Evolutionary conservation across 1,140 invertebrate genomes (phyloP), one percentile per base, ranked within the genome.

Genomic region (Macrostomum lignano): DNA sequence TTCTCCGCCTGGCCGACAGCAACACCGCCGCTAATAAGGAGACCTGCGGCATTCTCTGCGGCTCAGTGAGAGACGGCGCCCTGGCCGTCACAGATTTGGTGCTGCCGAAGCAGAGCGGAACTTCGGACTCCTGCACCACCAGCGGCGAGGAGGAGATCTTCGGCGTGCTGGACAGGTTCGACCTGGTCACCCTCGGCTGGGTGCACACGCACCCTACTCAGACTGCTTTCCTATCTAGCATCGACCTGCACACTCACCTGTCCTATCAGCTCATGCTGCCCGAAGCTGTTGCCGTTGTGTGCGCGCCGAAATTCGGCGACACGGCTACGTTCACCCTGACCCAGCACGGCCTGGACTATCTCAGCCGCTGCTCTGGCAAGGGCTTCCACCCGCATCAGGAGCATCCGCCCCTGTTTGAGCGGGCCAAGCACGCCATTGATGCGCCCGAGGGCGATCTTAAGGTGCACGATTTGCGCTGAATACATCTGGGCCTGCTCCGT

Each of bases 171-270:
- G 79, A 84, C 53, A 68, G 74, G 46, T 65, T 76, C 48, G 72
- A 78, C 56, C 65, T 91, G 17, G 74, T 88, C 30, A 84, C 79
- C 1, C 61, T 93, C 9, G 82, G 82, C 10, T 93, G 82, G 82
- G 88, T 91, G 48, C 55, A 86, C 75, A 91, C 82, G 0, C 82
- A 91, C 65, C 82, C 84, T 17, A 79, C 71, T 7, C 82, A 93
- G 56, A 88, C 78, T 15, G 76, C 79, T 33, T 91, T 91, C 55
- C 60, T 93, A 35, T 88, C 81, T 1, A 86, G 78, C 42, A 77
- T 93, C 20, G 86, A 94, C 58, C 62, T 93, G n/a, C 86, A 94
- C 52, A 91, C 81, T 2, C 86, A 93, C 47, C 82, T 73, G 50
- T 71, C 76, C 1, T 93, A 91, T 60, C 84, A 94, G 53, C 64